Evolutionary conservation across 2,113 vertebrate species (phyloP).

Genomic region (Perccottus glenii): DNA sequence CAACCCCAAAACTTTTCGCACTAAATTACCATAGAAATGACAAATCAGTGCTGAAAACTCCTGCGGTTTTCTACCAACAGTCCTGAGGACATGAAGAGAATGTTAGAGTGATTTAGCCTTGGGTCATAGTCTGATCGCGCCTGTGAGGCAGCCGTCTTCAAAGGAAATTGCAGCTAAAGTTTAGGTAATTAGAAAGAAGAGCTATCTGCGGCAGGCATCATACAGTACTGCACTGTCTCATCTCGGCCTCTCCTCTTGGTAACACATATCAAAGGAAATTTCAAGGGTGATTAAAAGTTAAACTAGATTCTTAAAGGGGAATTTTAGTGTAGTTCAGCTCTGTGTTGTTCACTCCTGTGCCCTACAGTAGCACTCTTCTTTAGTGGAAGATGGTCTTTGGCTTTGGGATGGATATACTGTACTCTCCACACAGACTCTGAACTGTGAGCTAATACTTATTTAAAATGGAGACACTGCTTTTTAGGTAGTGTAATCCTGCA

Average conservation of each 20-base stretch:
- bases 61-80: conserved; percentile 41
- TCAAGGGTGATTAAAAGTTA: conserved; percentile 73
- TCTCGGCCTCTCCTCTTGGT: conserved; percentile 49
- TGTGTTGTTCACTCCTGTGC: conserved; percentile 12
- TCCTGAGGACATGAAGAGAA: conserved; percentile 47
- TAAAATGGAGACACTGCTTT: background rate
- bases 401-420: background rate
- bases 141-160: conserved; percentile 63
- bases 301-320: conserved; percentile 57
- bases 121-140: conserved; percentile 56
- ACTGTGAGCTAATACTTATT: conserved; percentile 6
- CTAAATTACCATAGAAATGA: conserved; percentile 64
- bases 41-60: conserved; percentile 61
- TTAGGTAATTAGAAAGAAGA: conserved; percentile 70
- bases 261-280: conserved; percentile 70
- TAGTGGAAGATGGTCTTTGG: background rate
- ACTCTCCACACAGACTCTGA: background rate
- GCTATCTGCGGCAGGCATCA: conserved; percentile 58
- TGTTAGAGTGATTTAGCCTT: conserved; percentile 55
- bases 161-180: conserved; percentile 66
- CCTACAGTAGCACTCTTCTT: conserved; percentile 9
- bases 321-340: conserved; percentile 24
- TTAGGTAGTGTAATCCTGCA: background rate
- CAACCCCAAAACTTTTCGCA: conserved; percentile 46
- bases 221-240: conserved; percentile 49